phyloP scores from a whole-genome alignment of 2,113 vertebrate species.

The Alces alces region DNA sequence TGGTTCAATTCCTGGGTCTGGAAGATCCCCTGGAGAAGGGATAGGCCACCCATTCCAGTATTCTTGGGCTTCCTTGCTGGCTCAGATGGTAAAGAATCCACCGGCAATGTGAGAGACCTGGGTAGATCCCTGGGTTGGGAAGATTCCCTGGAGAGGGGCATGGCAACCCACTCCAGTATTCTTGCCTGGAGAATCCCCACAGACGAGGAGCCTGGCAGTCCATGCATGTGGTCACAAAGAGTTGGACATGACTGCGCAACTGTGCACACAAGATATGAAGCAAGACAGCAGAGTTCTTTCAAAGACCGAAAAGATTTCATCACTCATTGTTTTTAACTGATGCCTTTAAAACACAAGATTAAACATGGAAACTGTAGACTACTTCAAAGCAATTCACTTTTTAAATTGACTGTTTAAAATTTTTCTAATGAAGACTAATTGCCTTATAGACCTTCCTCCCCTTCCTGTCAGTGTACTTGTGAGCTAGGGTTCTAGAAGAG shows the following conservation, averaged over 20 bases:
- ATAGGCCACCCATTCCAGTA: background rate
- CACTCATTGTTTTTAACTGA: background rate
- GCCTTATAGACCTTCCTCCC: background rate
- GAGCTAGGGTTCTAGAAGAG: background rate
- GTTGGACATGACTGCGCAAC: background rate
- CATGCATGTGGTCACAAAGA: background rate
- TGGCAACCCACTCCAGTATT: background rate
- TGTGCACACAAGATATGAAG: background rate
- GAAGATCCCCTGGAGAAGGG: background rate
- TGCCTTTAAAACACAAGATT: background rate
- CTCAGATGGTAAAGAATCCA: background rate
- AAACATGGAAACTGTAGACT: background rate
- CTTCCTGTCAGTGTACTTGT: background rate
- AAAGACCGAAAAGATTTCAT: background rate
- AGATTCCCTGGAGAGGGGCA: background rate
- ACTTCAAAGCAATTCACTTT: constrained; percentile 5
- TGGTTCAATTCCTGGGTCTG: background rate
- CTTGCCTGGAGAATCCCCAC: background rate
- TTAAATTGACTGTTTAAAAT: background rate
- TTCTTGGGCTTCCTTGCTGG: background rate
- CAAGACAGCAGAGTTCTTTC: background rate
- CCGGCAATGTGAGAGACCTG: background rate
- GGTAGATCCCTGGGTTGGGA: background rate
- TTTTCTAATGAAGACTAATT: background rate
- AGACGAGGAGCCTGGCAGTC: background rate